phyloP scores from a whole-genome alignment of 2,113 vertebrate genomes.

The Cacatua alba region DNA sequence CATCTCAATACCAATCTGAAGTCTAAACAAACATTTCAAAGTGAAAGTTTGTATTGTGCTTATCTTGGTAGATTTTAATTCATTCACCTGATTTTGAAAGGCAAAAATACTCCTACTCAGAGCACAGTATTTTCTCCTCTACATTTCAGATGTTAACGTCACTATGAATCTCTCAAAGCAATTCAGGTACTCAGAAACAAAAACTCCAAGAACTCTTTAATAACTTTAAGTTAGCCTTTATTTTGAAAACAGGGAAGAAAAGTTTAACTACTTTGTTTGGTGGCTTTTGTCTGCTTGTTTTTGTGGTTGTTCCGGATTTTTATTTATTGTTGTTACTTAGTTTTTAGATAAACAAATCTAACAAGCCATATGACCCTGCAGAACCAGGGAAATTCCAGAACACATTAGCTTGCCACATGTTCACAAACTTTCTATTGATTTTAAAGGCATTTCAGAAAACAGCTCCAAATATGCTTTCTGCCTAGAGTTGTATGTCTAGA shows the following conservation, averaged over 20 bases:
- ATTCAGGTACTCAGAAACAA: neutral
- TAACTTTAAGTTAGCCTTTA: neutral
- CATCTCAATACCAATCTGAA: neutral
- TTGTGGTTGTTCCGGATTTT: neutral
- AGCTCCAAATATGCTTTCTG: neutral
- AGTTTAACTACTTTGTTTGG: neutral
- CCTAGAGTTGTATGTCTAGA: neutral
- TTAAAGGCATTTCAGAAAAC: neutral
- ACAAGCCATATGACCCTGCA: neutral
- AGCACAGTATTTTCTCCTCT: neutral
- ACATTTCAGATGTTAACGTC: neutral
- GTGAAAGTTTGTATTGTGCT: neutral
- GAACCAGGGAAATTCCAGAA: neutral
- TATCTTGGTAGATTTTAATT: neutral
- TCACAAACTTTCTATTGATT: neutral
- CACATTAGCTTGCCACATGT: neutral
- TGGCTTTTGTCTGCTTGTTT: neutral
- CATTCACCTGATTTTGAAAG: neutral
- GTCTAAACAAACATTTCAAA: neutral
- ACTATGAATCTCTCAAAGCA: neutral
- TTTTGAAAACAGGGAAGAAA: neutral
- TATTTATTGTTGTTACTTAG: neutral
- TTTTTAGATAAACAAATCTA: neutral
- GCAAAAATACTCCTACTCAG: neutral
- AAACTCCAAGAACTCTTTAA: neutral